Evolutionary conservation across 2,888 invertebrate genomes (phyloP), one percentile per base, ranked within the genome.

Genomic region (Agapostemon virescens): DNA sequence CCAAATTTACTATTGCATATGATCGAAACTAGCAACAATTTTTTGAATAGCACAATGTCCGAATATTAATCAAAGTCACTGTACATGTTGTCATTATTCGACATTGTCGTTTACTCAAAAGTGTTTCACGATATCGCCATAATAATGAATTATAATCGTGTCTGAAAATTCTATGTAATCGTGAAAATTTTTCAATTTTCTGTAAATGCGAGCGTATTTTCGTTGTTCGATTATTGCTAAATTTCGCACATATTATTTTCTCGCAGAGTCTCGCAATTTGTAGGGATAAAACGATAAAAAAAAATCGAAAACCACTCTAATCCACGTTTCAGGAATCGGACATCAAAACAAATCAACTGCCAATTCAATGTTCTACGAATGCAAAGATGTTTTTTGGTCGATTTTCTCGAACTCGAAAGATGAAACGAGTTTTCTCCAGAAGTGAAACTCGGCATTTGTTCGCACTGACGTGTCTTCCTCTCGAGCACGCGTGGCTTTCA

Each of bases 401-500:
- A 63, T 63, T 77, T 61, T 70, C 49, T 9, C 70, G 33, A 45
- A 40, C 67, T 64, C 69, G 49, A n/a, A 49, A 77, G 55, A 77
- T 68, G 66, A 72, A 77, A 81, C 68, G 74, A 69, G 71, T 68
- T 77, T 77, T 33, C 71, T 66, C 42, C 58, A 33, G 13, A 7
- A 26, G n/a, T 45, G 70, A 49, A 74, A 63, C 73, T 79, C 67
- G 45, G 61, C 68, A 17, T 58, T 63, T 69, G 40, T 38, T 74
- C 26, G 38, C n/a, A 68, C 70, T 38, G 77, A 45, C 69, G 67
- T 74, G 74, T 82, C 69, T 77, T 71, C 36, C 13, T 36, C 61
- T 58, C 52, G 36, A 66, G 49, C 70, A 71, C 42, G 17, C 67
- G 42, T 63, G 69, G 69, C 74, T 84, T 79, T 82, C 79, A 58